phyloP scores from a whole-genome alignment of 2,888 invertebrate species.

The Stegana nigrithorax region DNA sequence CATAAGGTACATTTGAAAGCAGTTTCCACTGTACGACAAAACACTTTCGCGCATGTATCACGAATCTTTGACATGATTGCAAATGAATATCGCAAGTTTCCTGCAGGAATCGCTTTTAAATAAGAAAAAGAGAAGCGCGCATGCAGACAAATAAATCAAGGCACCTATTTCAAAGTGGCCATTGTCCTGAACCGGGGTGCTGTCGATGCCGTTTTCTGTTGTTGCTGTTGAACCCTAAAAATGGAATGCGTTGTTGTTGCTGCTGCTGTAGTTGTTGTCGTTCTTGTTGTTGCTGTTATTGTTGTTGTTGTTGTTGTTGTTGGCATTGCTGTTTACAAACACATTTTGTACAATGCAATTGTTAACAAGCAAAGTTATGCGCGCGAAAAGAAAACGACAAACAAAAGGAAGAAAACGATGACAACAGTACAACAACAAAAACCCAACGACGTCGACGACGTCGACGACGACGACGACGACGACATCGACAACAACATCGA shows the following conservation, averaged over 20 bases:
- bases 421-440: constrained; percentile 4
- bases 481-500: constrained; percentile 30
- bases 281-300: constrained; percentile 39
- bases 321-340: constrained; percentile 33
- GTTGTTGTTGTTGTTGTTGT: constrained; percentile 31
- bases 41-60: constrained; percentile 15
- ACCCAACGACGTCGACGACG: not conserved
- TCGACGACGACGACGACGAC: constrained; percentile 35
- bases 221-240: constrained; percentile 43
- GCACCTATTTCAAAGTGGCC: constrained; percentile 58
- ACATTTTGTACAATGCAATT: constrained; percentile 57
- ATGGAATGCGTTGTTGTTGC: constrained; percentile 40
- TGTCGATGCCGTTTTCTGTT: constrained; percentile 39
- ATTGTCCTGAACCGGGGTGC: constrained; percentile 43
- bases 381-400: constrained; percentile 31
- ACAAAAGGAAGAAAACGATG: constrained; percentile 12
- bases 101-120: not conserved
- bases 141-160: constrained; percentile 65
- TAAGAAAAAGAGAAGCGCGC: not conserved
- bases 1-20: no score
- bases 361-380: constrained; percentile 62
- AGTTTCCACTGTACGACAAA: constrained; percentile 9
- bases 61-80: constrained; percentile 15
- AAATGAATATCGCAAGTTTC: constrained; percentile 5
- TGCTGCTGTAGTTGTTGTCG: constrained; percentile 35